Conservation (phyloP, 2,113 vertebrate genomes). For the Anseranas semipalmata region DNA sequence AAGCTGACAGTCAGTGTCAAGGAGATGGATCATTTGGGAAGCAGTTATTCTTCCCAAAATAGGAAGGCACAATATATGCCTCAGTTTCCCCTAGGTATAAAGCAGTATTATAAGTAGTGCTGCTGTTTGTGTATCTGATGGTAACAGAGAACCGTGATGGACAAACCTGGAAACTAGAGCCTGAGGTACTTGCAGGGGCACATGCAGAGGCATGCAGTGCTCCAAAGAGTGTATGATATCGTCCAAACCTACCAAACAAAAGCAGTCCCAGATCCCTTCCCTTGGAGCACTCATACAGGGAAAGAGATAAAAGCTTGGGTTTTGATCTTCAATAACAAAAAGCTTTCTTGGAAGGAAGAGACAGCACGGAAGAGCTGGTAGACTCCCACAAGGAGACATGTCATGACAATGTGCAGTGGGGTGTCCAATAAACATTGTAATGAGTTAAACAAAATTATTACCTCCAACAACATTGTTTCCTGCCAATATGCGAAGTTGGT, state of each 20-base stretch:
- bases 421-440: background rate
- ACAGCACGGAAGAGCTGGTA: background rate
- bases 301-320: background rate
- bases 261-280: background rate
- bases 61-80: background rate
- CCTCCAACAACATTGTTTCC: background rate
- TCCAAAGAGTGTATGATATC: background rate
- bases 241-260: background rate
- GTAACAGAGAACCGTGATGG: background rate
- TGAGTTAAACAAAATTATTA: background rate
- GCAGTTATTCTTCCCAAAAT: background rate
- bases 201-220: fast-evolving
- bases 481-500: background rate
- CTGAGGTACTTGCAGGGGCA: background rate
- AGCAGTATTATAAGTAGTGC: background rate
- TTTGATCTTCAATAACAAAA: background rate
- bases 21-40: background rate
- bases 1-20: background rate
- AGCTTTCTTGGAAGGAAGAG: background rate
- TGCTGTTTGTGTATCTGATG: background rate
- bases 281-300: background rate
- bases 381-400: background rate
- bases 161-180: background rate
- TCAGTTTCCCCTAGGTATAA: background rate
- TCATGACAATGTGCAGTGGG: background rate